Base-by-base conservation (phyloP, 2,113 vertebrate species). In the Illadopsis cleaveri region DNA sequence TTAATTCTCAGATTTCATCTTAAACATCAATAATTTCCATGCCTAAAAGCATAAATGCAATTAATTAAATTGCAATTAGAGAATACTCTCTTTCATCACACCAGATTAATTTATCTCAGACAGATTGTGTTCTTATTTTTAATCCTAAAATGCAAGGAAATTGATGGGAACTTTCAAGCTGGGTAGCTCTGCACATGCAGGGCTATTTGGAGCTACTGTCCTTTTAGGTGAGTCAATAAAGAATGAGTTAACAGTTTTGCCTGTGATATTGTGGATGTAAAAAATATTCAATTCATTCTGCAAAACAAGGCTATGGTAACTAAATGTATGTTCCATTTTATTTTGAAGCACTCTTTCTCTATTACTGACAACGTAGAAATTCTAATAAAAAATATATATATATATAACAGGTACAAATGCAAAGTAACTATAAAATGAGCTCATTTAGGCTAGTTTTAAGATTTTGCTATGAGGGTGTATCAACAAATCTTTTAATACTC, bases 31-130 rank as follows among this genome's bases (percentile, higher is more conserved):
- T 95, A 80, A 95, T 90, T 96, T 90, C 79, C 73, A 85, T 6
- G 0, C 81, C 83, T 86, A 75, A 92, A 91, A 81, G 51, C 72
- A 81, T 56, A 84, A 94, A 81, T 83, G 38, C 27, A 86, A 93
- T 92, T 83, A 92, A 90, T 94, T 92, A 92, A 90, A 81, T 30
- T 13, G 4, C 56, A 90, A 37, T 90, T 95, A 94, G 72, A 83
- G 64, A 73, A 70, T 31, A 17, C 37, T 86, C 56, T 86, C 50
- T 94, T 81, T 92, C 60, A 78, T 70, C 72, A 75, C 25, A 66
- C 30, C 23, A 38, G 25, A 73, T 80, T 57, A 92, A 62, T 62
- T 93, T 45, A 79, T 72, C 54, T 91, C 45, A 80, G 56, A 33
- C 12, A 61, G 35, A 56, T 17, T 69, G 7, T 47, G 17, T 33